Evolutionary conservation across 1,140 invertebrate species (phyloP).

Genomic region (Cheumatopsyche charites): DNA sequence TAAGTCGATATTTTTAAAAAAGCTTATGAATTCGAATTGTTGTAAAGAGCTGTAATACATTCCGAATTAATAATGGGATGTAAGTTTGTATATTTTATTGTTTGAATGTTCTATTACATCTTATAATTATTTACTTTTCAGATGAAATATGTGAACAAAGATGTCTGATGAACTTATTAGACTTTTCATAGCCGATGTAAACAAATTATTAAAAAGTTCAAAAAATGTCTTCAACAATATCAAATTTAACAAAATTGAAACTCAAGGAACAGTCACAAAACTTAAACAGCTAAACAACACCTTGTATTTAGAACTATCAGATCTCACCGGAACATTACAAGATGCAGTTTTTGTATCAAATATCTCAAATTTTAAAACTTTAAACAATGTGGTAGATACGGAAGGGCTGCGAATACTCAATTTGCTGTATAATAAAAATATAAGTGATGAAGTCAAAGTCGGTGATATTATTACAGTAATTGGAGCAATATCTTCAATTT

Average conservation of each 20-base stretch:
- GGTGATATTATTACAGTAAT: neutral
- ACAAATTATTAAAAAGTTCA: neutral
- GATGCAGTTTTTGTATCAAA: neutral
- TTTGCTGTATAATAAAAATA: neutral
- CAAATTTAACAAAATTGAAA: neutral
- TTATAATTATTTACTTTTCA: too few species aligned
- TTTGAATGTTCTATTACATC: too few species aligned
- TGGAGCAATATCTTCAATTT: neutral
- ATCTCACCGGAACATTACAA: neutral
- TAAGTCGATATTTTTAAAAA: too few species aligned
- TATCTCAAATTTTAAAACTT: neutral
- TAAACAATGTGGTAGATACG: neutral
- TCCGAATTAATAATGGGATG: too few species aligned
- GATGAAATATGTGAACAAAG: too few species aligned
- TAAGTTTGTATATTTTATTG: too few species aligned
- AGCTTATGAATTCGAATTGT: too few species aligned
- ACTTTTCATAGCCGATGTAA: neutral
- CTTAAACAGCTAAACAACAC: neutral
- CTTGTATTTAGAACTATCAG: neutral
- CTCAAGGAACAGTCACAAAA: neutral
- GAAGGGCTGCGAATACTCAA: neutral
- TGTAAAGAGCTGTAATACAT: too few species aligned
- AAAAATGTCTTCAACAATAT: neutral
- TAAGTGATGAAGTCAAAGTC: neutral
- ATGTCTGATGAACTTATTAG: neutral